phyloP scores from a whole-genome alignment of 1,140 invertebrate genomes.

The Drosophila sp. region DNA sequence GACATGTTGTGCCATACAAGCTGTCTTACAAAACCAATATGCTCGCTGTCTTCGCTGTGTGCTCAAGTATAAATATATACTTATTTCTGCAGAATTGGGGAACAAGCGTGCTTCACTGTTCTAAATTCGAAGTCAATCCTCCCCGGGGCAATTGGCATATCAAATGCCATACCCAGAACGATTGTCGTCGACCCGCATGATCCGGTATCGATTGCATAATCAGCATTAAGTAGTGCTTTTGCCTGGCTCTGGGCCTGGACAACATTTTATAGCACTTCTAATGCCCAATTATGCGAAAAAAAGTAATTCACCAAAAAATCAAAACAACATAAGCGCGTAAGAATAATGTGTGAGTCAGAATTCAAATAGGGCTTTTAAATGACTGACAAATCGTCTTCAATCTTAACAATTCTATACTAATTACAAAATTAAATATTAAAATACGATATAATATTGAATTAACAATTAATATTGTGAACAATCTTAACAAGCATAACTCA shows the following conservation, averaged over 20 bases:
- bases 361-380: background rate
- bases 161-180: constrained; percentile 2
- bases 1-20: too few relatives aligned
- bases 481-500: background rate
- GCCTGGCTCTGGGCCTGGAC: background rate
- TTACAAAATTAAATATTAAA: background rate
- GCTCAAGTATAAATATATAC: background rate
- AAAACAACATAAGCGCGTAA: background rate
- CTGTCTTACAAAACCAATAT: too few relatives aligned
- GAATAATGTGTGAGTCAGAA: background rate
- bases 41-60: background rate
- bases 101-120: constrained; percentile 17
- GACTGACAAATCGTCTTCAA: background rate
- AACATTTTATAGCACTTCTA: constrained; percentile 19
- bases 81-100: constrained; percentile 16
- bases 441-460: background rate
- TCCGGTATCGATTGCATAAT: constrained; percentile 22
- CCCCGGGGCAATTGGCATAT: constrained; percentile 23
- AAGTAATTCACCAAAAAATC: background rate
- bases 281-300: constrained; percentile 14
- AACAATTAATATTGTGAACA: too few relatives aligned
- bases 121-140: constrained; percentile 2
- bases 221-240: background rate
- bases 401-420: background rate
- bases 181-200: constrained; percentile 19